Conservation (phyloP, 2,888 invertebrate species). For the Acanthosepion esculentum region DNA sequence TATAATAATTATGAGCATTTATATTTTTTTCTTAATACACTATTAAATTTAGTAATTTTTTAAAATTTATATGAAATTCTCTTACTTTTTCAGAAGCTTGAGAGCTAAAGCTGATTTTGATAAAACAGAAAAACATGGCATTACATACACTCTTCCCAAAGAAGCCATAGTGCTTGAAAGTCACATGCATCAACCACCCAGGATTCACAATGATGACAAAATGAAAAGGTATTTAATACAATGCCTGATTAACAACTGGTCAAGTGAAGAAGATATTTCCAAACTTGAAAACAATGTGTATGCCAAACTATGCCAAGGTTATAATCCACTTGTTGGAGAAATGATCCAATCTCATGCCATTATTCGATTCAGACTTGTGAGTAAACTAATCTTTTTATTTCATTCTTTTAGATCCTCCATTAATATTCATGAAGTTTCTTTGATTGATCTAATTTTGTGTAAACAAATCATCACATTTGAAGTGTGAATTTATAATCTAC, state of each 20-base stretch:
- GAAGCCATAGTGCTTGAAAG: constrained; percentile 86
- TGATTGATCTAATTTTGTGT: no score
- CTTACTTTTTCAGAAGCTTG: neutral
- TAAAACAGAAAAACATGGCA: neutral
- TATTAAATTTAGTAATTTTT: no score
- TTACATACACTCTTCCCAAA: neutral
- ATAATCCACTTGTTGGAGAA: constrained; percentile 50
- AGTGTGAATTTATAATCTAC: no score
- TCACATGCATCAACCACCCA: constrained; percentile 87
- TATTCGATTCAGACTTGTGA: constrained; percentile 51
- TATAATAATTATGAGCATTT: no score
- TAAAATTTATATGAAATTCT: neutral
- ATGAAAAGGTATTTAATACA: constrained; percentile 78
- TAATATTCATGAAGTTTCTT: no score
- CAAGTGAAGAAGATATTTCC: neutral
- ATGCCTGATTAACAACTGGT: constrained; percentile 53
- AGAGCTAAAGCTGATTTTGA: neutral
- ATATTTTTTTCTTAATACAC: no score
- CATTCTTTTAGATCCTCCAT: neutral
- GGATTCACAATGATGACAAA: constrained; percentile 84
- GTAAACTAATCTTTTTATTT: neutral
- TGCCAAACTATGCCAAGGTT: constrained; percentile 25
- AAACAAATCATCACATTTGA: no score
- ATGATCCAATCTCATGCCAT: constrained; percentile 51
- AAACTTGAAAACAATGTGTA: neutral